Evolutionary conservation across 2,888 invertebrate genomes (phyloP), one percentile per base, ranked within the genome.

Genomic region (Tenthredo amoena): DNA sequence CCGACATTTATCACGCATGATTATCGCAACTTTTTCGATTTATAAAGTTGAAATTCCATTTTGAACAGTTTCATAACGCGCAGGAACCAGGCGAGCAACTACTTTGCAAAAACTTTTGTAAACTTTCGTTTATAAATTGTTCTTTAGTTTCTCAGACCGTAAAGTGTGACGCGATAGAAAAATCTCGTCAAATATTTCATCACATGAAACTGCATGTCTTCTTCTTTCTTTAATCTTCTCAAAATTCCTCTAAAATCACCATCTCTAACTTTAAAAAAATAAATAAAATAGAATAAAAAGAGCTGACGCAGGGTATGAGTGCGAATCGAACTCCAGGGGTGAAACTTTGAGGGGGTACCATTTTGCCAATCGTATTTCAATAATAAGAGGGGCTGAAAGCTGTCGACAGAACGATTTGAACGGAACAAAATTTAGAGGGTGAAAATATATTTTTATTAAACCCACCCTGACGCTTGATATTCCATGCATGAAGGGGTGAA

Each of bases 391-490:
- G 74, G 40, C n/a, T 15, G 12, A 1, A 43, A 62, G 10, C 21
- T 47, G 10, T 74, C 40, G 74, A 74, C n/a, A 4, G 6, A 50
- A 50, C 71, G 71, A 68, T 68, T 34, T 6, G 18, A 68, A 18
- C 18, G 68, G 18, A 10, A 31, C 50, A 12, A 50, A 77, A 77
- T 77, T 77, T 43, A 50, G 77, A 50, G 77, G 77, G 77, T 55
- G 77, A 77, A 47, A 55, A 77, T 55, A 77, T 55, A 43, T 55
- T 77, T 77, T 77, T 55, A 77, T 50, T 50, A 50, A 50, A 77
- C 21, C 6, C 21, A 74, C 26, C n/a, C 15, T 5, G 37, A 6
- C 55, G 55, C 77, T 77, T 55, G 77, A 77, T 77, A 77, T 77
- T 50, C 55, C 50, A 47, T n/a, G 43, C 50, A 50, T 26, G 31